Percentiles rank a stretch among this genome's conserved stretches.
phyloP scores from a whole-genome alignment of 2,113 vertebrate species.

The Chitala chitala region DNA sequence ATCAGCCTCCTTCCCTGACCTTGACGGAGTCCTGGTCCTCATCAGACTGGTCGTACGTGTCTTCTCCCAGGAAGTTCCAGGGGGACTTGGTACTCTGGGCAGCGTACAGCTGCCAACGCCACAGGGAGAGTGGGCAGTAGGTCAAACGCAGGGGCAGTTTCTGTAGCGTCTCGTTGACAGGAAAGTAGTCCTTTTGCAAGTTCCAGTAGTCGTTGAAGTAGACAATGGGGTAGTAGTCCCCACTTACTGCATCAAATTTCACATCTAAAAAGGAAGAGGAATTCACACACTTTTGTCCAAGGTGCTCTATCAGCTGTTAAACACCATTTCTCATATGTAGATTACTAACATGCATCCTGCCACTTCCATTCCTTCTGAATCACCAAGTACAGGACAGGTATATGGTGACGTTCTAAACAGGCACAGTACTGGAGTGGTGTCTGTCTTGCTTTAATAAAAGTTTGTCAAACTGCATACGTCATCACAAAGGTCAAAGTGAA shows the following conservation, averaged over 20 bases:
- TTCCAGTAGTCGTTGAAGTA: conserved; percentile 99
- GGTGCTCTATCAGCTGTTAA: too few species aligned
- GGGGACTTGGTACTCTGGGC: conserved; percentile 85
- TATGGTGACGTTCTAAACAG: background rate
- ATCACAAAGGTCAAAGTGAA: background rate
- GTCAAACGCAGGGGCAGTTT: conserved; percentile 74
- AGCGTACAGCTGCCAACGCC: conserved; percentile 93
- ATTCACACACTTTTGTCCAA: too few species aligned
- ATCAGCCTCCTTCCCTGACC: conserved; percentile 53
- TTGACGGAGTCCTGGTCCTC: conserved; percentile 96
- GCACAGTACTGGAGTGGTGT: too few species aligned
- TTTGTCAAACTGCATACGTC: background rate
- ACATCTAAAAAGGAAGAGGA: conserved; percentile 65
- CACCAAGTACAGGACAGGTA: background rate
- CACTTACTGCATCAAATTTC: conserved; percentile 88
- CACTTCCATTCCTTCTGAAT: background rate
- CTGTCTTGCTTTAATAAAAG: background rate
- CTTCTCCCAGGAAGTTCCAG: conserved; percentile 89
- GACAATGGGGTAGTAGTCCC: conserved; percentile 89
- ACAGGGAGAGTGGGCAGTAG: conserved; percentile 87
- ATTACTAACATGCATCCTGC: background rate
- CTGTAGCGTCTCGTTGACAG: conserved; percentile 76
- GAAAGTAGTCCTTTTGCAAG: conserved; percentile 90
- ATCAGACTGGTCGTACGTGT: conserved; percentile 88
- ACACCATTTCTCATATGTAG: background rate